These are phyloP conservation scores for Apis florea DNA, from an alignment of 1,140 invertebrate genomes.

Conservation along the genomic window DNA sequence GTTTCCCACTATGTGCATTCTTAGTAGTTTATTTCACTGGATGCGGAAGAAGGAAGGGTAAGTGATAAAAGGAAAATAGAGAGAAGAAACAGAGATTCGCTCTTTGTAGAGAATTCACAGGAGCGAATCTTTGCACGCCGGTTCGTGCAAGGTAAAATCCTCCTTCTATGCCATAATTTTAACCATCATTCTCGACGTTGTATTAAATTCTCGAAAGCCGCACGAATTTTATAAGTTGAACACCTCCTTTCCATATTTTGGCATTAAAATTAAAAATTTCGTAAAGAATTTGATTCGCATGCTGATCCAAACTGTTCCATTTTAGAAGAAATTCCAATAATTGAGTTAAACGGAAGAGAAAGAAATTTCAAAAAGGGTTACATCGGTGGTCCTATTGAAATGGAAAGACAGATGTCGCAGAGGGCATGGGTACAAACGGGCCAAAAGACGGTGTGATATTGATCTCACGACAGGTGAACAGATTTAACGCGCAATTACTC, in stretches of 20 bases:
- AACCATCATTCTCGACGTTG: no score
- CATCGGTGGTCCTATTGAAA: not conserved
- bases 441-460: slow-evolving; percentile 56
- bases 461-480: slow-evolving; percentile 62
- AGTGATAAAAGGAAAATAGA: not conserved
- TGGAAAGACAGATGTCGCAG: not conserved
- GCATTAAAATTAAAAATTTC: no score
- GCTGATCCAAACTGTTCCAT: no score
- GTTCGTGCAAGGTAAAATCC: no score
- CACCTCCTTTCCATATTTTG: no score
- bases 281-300: no score
- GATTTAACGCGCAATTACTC: slow-evolving; percentile 74
- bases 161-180: no score
- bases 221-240: no score
- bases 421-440: not conserved
- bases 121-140: no score
- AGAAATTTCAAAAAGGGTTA: not conserved
- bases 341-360: no score
- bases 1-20: slow-evolving; percentile 6
- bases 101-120: not conserved
- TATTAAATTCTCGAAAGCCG: no score
- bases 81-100: slow-evolving; percentile 35
- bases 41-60: not conserved
- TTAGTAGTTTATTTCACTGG: slow-evolving; percentile 12
- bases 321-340: not conserved